Base-by-base conservation (phyloP, 2,797 vertebrate species). In the Pangasius larnaudii region DNA sequence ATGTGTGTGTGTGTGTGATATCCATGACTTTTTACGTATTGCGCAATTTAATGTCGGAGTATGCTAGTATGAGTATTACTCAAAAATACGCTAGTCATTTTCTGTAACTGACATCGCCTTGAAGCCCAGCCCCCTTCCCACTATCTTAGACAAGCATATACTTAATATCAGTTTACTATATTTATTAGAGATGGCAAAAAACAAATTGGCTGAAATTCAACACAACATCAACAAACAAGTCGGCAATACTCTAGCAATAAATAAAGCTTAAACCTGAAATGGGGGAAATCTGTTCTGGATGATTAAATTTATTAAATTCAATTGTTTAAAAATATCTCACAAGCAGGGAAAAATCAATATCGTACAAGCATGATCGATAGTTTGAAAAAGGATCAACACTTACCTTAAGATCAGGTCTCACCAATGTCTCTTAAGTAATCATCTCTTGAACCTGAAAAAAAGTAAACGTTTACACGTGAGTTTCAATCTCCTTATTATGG, bases 321-420 rank as follows among this genome's bases (percentile, higher is more conserved):
- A 18, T 36, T 69, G 30, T 36, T 36, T 42, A 39, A 46, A 4
- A 36, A 10, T 46, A 18, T 18, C 36, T 36, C 65, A 36, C 65
- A 69, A 36, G 7, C 65, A 36, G 65, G 30, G 30, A 7, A 69
- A 69, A 42, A 78, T 53, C 16, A 19, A 33, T 33, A 56, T 22
- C 30, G 8, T 30, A 30, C 30, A 58, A 36, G 30, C 30, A 79
- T 30, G 14, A 53, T 5, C 6, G 3, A 33, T 36, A 5, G 3
- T 58, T 49, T 36, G 30, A 61, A 86, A 74, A 82, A 42, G 7
- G 13, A 58, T 58, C 51, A 63, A 10, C 42, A 65, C 83, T 65
- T 89, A 89, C 88, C 84, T 83, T 33, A n/a, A 39, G 78, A 33
- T 36, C 49, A 67, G 65, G 14, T 61, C 13, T 69, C 59, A 11